Base-by-base conservation (phyloP, 2,888 invertebrate species). In the Heteromurus nitidus region DNA sequence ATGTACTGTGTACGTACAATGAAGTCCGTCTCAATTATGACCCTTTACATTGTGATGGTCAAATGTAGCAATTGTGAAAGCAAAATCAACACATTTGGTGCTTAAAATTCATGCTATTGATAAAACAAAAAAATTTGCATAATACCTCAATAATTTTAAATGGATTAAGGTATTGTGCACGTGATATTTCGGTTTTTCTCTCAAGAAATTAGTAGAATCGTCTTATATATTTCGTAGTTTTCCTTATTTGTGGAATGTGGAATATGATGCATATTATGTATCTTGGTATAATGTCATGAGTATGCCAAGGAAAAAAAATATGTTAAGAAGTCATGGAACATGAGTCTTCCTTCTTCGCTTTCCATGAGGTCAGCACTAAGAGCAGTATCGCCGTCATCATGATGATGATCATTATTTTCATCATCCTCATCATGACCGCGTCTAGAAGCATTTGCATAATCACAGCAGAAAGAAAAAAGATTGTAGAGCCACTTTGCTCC, bases 391-490 rank as follows among this genome's bases (percentile, higher is more conserved):
- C 31, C 60, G 60, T 60, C 44, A 44, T 67, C 30, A 44, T 75
- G 74, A 65, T 75, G 74, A 65, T 74, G 65, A 75, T 75, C 65
- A 75, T 75, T 75, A 65, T 75, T 65, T 65, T 75, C 75, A 53
- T 73, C 64, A 42, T 62, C 64, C 44, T 73, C 73, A 75, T 74
- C 74, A 74, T 74, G 74, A 74, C 64, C 53, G n/a, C n/a, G 55
- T 75, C 75, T 67, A 69, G 77, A 77, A 77, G 64, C 77, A 77
- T 77, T 77, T 77, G 77, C 77, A 77, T 77, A 77, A 77, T 77
- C 77, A 77, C 77, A 69, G 69, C 60, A 77, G 77, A 77, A 77
- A 69, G 76, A 68, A 60, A 50, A 74, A 76, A 76, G 68, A 68
- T 58, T 68, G 69, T 77, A 36, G 77, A 69, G 47, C 77, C 69